Conservation (phyloP, 2,113 vertebrate genomes). For the Verasper variegatus region DNA sequence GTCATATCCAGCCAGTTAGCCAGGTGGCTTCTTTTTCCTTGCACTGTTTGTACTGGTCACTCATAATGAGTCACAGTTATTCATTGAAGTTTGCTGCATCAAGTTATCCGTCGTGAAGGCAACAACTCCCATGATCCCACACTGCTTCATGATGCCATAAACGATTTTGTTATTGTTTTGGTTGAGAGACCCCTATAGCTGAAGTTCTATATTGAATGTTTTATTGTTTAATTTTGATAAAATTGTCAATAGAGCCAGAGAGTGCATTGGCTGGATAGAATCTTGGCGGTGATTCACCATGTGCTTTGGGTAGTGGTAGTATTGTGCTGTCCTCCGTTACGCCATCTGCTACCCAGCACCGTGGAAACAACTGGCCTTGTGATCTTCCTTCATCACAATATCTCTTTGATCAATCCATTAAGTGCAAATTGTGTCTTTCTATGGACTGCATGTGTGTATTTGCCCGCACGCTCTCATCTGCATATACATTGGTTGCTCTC, state of each 20-base stretch:
- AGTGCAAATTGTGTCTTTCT: not conserved
- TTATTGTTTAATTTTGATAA: too few relatives aligned
- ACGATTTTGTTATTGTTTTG: too few relatives aligned
- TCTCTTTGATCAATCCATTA: conserved; percentile 25
- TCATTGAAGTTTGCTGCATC: too few relatives aligned
- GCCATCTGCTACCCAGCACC: conserved; percentile 47
- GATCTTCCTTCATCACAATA: conserved; percentile 27
- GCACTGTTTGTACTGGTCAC: too few relatives aligned
- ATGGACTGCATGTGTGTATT: not conserved
- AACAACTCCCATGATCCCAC: too few relatives aligned
- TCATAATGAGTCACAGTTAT: too few relatives aligned
- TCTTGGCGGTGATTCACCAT: conserved; percentile 44
- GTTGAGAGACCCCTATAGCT: too few relatives aligned
- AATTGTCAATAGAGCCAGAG: not conserved
- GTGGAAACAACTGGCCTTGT: conserved; percentile 16
- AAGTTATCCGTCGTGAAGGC: too few relatives aligned
- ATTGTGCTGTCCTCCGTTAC: conserved; percentile 27
- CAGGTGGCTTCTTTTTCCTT: too few relatives aligned
- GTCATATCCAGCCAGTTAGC: too few relatives aligned
- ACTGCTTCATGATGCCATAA: too few relatives aligned
- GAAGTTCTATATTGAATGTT: too few relatives aligned
- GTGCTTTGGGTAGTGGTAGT: conserved; percentile 28
- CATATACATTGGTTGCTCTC: conserved; percentile 23
- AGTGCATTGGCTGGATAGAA: conserved; percentile 24
- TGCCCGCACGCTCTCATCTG: not conserved